A percentile compares a stretch with the other conserved stretches of the same genome.
These are phyloP conservation scores for Phalacrocorax aristotelis DNA, from an alignment of 2,113 vertebrate genomes.

Conservation along the genomic window DNA sequence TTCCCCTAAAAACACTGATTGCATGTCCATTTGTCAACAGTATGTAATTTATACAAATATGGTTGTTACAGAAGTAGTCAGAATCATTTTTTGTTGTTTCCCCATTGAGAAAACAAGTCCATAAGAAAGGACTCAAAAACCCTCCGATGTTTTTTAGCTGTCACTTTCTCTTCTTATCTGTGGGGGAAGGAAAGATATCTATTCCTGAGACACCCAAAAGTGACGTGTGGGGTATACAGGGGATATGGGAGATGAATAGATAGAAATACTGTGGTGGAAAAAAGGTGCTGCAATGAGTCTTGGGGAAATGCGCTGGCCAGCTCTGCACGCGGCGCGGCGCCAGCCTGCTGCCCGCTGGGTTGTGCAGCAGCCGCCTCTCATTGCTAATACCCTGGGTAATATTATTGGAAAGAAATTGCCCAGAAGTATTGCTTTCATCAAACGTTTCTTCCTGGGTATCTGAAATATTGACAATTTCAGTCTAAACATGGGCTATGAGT, in stretches of 20 bases:
- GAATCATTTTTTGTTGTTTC: not conserved
- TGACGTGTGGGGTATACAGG: not conserved
- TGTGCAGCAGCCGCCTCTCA: not conserved
- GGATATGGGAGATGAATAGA: rapidly evolving
- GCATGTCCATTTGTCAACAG: conserved; percentile 9
- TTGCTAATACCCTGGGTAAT: not conserved
- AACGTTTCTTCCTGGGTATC: not conserved
- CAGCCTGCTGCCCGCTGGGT: not conserved
- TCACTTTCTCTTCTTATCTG: not conserved
- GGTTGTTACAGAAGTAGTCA: conserved; percentile 9
- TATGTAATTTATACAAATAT: conserved; percentile 51
- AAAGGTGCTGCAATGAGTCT: not conserved
- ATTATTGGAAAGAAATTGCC: rapidly evolving
- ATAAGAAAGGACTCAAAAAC: not conserved
- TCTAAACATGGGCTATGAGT: not conserved
- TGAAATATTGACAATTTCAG: not conserved
- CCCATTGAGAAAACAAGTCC: not conserved
- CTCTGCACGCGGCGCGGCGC: not conserved
- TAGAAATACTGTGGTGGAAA: not conserved
- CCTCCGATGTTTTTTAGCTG: not conserved
- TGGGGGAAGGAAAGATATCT: not conserved
- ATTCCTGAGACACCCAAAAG: not conserved
- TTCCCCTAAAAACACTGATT: conserved; percentile 26
- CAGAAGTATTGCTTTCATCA: not conserved
- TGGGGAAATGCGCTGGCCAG: not conserved